These are phyloP conservation scores for Tolypeutes matacus DNA, from an alignment of 2,797 vertebrate species.

Conservation along the genomic window DNA sequence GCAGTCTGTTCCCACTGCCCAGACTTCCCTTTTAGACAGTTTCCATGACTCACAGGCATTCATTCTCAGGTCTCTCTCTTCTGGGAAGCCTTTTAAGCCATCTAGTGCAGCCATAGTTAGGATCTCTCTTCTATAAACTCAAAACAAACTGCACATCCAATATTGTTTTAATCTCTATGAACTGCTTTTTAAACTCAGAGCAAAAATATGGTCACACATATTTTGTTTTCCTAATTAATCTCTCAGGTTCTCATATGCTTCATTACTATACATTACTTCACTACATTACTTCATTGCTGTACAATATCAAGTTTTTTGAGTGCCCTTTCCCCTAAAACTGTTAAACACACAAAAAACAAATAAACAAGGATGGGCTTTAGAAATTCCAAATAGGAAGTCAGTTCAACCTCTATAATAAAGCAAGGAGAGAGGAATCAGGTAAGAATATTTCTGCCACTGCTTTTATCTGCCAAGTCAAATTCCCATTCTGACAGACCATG, in stretches of 20 bases:
- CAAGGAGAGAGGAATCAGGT: not conserved
- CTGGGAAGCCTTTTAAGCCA: not conserved
- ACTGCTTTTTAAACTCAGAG: not conserved
- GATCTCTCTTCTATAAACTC: not conserved
- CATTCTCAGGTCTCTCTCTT: not conserved
- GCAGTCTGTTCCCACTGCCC: fast-evolving
- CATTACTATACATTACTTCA: not conserved
- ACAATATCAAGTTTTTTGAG: not conserved
- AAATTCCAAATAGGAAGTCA: not conserved
- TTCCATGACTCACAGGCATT: not conserved
- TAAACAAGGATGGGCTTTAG: not conserved
- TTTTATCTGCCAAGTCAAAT: not conserved
- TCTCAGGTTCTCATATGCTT: not conserved
- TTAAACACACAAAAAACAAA: not conserved
- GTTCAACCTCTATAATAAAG: not conserved
- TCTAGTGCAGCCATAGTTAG: fast-evolving
- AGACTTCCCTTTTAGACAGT: not conserved
- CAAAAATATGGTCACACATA: not conserved
- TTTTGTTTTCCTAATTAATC: not conserved
- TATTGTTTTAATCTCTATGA: not conserved
- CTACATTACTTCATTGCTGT: not conserved
- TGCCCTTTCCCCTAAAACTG: not conserved
- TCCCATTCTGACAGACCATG: not conserved
- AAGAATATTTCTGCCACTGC: not conserved
- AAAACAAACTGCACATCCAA: not conserved